These are phyloP conservation scores for Drosophila nigricruria DNA, from an alignment of 2,888 invertebrate genomes.

Conservation along the genomic window DNA sequence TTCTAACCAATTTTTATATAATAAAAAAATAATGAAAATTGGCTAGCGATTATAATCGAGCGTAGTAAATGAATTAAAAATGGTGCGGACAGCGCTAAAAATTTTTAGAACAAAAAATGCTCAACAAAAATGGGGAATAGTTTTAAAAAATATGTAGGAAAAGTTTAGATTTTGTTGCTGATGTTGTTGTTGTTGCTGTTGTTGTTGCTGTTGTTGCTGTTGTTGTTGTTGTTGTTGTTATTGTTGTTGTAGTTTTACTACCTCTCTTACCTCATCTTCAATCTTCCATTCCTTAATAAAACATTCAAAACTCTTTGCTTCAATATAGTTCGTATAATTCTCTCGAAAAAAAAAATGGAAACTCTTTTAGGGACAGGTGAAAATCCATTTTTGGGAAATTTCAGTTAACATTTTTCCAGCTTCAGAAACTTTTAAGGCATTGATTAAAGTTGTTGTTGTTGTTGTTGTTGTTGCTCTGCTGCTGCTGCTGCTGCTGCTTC, in stretches of 20 bases:
- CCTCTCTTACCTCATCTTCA: neutral
- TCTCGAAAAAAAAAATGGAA: conserved; percentile 50
- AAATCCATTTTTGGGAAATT: conserved; percentile 8
- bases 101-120: neutral
- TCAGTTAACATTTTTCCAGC: conserved; percentile 2
- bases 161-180: neutral
- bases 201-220: too few species aligned
- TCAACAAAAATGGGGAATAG: neutral
- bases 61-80: conserved; percentile 19
- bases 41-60: conserved; percentile 38
- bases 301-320: conserved; percentile 6
- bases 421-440: conserved; percentile 80
- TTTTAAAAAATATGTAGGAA: neutral
- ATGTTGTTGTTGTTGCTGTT: neutral
- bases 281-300: neutral
- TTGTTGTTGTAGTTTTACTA: too few species aligned
- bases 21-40: conserved; percentile 60
- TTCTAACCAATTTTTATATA: conserved; percentile 71
- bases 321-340: conserved; percentile 44
- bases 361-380: conserved; percentile 9
- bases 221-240: neutral
- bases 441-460: conserved; percentile 57
- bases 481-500: conserved; percentile 1
- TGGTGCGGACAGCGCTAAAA: neutral
- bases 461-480: conserved; percentile 11